These are phyloP conservation scores for Pteruthius melanotis DNA, from an alignment of 2,113 vertebrate species.

Conservation along the genomic window DNA sequence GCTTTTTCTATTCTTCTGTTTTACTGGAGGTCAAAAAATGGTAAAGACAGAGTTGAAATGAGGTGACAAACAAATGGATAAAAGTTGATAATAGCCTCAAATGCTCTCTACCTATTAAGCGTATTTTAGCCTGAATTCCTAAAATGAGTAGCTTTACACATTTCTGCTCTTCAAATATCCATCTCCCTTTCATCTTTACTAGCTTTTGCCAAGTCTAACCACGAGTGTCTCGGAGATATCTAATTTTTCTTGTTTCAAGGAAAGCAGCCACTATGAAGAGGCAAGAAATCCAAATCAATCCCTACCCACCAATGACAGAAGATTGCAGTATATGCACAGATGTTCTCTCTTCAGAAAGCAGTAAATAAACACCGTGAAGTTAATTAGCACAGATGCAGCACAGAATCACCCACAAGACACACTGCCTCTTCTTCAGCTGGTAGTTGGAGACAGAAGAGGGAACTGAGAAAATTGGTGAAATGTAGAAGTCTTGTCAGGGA, in stretches of 20 bases:
- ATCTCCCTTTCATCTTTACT: not conserved
- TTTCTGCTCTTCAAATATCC: not conserved
- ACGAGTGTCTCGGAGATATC: not conserved
- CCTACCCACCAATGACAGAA: not conserved
- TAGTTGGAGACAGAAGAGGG: not conserved
- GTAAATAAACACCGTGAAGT: not conserved
- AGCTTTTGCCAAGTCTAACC: not conserved
- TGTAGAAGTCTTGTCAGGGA: not conserved
- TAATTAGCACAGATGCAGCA: slow-evolving; percentile 45
- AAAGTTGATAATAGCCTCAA: not conserved
- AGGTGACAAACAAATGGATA: not conserved
- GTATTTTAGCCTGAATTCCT: not conserved
- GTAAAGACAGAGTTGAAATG: not conserved
- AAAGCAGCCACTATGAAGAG: not conserved
- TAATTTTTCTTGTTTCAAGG: not conserved
- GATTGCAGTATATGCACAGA: slow-evolving; percentile 7
- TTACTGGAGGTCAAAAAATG: not conserved
- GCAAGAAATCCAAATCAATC: slow-evolving; percentile 16
- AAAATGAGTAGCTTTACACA: not conserved
- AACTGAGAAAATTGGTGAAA: not conserved
- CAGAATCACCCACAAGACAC: not conserved
- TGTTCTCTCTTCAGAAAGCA: slow-evolving; percentile 29
- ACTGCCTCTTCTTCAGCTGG: slow-evolving; percentile 10
- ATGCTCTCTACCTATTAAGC: not conserved
- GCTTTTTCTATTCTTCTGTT: not conserved